A percentile compares a stretch with the other conserved stretches of the same genome.
phyloP scores from a whole-genome alignment of 2,888 invertebrate species.

The Tetragonisca angustula region DNA sequence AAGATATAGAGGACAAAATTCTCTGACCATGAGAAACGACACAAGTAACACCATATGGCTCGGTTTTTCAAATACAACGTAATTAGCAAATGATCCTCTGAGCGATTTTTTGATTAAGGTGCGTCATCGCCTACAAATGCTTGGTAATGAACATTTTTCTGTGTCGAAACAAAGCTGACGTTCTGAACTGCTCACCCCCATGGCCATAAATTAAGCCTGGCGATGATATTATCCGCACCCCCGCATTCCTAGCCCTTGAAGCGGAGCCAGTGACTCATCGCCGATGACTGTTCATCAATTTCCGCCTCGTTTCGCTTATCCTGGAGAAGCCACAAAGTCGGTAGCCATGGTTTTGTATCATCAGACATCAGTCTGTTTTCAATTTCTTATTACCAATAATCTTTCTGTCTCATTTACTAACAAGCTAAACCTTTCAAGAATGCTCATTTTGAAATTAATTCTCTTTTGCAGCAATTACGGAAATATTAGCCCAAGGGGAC shows the following conservation, averaged over 20 bases:
- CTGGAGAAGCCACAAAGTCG: constrained; percentile 30
- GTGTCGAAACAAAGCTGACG: background rate
- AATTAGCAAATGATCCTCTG: constrained; percentile 1
- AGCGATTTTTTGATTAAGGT: background rate
- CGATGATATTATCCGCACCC: constrained; percentile 46
- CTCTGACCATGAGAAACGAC: no score
- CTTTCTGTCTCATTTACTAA: background rate
- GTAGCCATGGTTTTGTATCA: background rate
- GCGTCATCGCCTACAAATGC: constrained; percentile 32
- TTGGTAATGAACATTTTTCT: constrained; percentile 4
- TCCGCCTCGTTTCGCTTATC: constrained; percentile 39
- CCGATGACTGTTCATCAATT: constrained; percentile 48
- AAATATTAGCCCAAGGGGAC: background rate
- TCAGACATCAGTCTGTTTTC: background rate
- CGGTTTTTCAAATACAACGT: background rate
- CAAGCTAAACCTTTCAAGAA: background rate
- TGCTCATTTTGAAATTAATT: background rate
- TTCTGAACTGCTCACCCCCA: constrained; percentile 22
- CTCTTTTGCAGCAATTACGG: background rate
- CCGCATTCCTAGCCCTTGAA: constrained; percentile 23
- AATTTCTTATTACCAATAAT: background rate
- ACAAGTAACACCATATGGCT: background rate
- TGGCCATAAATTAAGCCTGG: constrained; percentile 41
- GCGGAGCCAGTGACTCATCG: constrained; percentile 51
- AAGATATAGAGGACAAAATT: background rate